These are phyloP conservation scores for Phoeniculus purpureus DNA, from an alignment of 2,797 vertebrate genomes.

Conservation along the genomic window DNA sequence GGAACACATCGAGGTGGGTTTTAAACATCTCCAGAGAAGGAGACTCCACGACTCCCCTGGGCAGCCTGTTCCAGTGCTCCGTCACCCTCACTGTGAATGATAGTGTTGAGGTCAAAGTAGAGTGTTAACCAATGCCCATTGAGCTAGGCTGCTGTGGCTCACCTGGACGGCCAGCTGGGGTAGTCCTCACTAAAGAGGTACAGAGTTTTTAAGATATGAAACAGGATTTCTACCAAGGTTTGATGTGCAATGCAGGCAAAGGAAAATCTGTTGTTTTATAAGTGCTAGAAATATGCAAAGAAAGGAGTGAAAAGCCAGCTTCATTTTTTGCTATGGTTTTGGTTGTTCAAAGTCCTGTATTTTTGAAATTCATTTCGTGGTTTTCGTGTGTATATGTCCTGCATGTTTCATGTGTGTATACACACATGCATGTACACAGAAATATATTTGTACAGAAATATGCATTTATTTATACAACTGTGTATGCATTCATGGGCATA, in stretches of 20 bases:
- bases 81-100: too few relatives aligned
- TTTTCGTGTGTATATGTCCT: background rate
- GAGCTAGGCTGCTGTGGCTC: background rate
- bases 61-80: too few relatives aligned
- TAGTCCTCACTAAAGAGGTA: background rate
- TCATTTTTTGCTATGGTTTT: background rate
- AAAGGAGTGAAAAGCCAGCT: background rate
- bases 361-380: background rate
- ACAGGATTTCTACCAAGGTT: background rate
- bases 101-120: background rate
- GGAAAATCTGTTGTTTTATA: background rate
- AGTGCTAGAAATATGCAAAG: background rate
- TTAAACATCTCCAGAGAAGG: too few relatives aligned
- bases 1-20: too few relatives aligned
- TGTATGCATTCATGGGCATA: fast-evolving
- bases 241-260: background rate
- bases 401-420: background rate
- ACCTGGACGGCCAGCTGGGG: background rate
- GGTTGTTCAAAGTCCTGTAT: background rate
- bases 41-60: too few relatives aligned
- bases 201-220: background rate
- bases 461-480: too few relatives aligned
- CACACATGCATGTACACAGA: too few relatives aligned
- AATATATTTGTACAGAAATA: too few relatives aligned
- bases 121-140: background rate